These are phyloP conservation scores for Palloptera scutellata DNA, from an alignment of 2,888 invertebrate species.

Conservation along the genomic window DNA sequence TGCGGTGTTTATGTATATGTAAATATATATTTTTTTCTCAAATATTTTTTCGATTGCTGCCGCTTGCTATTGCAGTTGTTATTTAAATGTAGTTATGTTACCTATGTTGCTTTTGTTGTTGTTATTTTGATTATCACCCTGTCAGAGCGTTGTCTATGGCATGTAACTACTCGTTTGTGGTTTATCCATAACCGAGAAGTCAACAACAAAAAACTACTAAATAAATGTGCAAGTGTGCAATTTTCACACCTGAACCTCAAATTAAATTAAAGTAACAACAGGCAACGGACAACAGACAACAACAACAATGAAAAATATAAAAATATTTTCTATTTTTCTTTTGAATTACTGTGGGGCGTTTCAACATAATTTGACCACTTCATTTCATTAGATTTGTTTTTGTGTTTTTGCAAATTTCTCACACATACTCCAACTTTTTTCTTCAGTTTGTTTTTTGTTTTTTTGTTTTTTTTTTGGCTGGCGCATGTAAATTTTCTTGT, in stretches of 20 bases:
- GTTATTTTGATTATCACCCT: conserved; percentile 21
- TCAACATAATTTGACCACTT: too few relatives aligned
- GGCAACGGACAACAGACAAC: too few relatives aligned
- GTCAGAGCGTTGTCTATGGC: conserved; percentile 1
- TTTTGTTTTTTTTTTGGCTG: not conserved
- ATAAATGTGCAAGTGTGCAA: conserved; percentile 34
- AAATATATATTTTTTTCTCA: too few relatives aligned
- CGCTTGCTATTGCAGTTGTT: too few relatives aligned
- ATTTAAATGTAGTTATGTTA: conserved; percentile 6
- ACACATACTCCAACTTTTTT: not conserved
- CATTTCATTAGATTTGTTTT: not conserved
- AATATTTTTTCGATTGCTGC: too few relatives aligned
- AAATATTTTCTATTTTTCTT: not conserved
- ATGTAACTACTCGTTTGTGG: conserved; percentile 8
- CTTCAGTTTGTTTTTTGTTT: not conserved
- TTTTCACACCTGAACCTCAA: conserved; percentile 39
- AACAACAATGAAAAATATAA: too few relatives aligned
- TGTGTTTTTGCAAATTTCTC: too few relatives aligned
- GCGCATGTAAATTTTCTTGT: too few relatives aligned
- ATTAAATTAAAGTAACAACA: conserved; percentile 29
- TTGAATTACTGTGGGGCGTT: conserved; percentile 10
- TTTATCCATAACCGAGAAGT: conserved; percentile 2
- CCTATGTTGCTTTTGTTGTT: conserved; percentile 20
- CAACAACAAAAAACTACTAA: conserved; percentile 2
- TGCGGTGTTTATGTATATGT: not conserved